A percentile compares a stretch with the other conserved stretches of the same genome.
phyloP scores from a whole-genome alignment of 2,797 vertebrate genomes.

The Crocodylus rhombifer region DNA sequence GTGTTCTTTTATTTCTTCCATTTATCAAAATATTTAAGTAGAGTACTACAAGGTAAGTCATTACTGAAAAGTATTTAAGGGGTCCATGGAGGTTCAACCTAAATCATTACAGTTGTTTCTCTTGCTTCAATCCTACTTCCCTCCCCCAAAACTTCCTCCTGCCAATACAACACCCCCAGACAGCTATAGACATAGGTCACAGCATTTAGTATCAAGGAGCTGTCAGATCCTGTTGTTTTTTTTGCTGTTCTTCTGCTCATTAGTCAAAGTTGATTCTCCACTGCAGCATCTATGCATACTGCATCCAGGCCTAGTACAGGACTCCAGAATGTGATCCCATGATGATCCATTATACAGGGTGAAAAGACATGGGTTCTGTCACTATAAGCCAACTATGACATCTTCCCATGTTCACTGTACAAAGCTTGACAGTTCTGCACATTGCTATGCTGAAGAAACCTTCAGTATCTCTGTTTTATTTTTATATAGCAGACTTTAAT shows the following conservation, averaged over 20 bases:
- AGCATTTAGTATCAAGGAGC: slow-evolving; percentile 64
- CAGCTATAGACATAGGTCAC: slow-evolving; percentile 66
- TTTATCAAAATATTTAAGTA: slow-evolving; percentile 72
- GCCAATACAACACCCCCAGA: slow-evolving; percentile 61
- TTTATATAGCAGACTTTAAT: background rate
- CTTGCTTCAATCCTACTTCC: slow-evolving; percentile 4
- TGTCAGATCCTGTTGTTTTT: slow-evolving; percentile 72
- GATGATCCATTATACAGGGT: slow-evolving; percentile 33
- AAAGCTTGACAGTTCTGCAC: slow-evolving; percentile 67
- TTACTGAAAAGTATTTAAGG: slow-evolving; percentile 51
- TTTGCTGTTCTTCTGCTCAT: slow-evolving; percentile 58
- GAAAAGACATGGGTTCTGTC: slow-evolving; percentile 49
- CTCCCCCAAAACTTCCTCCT: slow-evolving; percentile 57
- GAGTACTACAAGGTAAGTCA: slow-evolving; percentile 36
- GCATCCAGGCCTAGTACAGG: slow-evolving; percentile 17
- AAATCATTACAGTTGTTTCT: slow-evolving; percentile 67
- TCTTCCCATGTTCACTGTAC: slow-evolving; percentile 55
- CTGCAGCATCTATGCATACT: slow-evolving; percentile 20
- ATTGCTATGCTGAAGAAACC: slow-evolving; percentile 7
- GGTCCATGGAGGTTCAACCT: slow-evolving; percentile 57
- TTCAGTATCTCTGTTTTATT: slow-evolving; percentile 15
- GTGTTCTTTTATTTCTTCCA: slow-evolving; percentile 31
- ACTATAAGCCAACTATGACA: slow-evolving; percentile 53
- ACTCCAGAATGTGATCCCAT: slow-evolving; percentile 53
- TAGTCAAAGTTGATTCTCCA: slow-evolving; percentile 63